Evolutionary conservation across 2,888 invertebrate species (phyloP), one percentile per base, ranked within the genome.

Genomic region (Drosophila pseudotakahashii): DNA sequence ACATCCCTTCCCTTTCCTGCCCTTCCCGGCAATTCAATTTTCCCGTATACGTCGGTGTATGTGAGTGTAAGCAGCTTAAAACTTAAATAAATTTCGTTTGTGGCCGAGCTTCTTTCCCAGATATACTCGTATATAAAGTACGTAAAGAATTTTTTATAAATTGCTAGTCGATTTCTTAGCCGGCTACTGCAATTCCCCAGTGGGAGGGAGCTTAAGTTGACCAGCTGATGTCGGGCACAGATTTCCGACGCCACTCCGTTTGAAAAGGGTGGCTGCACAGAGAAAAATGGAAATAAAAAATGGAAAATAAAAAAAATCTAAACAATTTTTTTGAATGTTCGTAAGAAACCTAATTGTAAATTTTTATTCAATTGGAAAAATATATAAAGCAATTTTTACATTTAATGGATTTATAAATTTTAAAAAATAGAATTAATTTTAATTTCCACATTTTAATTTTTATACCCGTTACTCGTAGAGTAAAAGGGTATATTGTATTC

Each of bases 21-120:
- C 14, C 51, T 66, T 30, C 36, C 23, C 36, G 66, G 72, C 85
- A 81, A 79, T 81, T 81, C 78, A 84, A 84, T 82, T 82, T 81
- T 47, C 45, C 7, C 50, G 68, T 26, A 10, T 37, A 7, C n/a
- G 37, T 5, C 2, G 19, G 11, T 26, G 47, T 36, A 32, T 50
- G 50, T 45, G 48, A 11, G 60, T 57, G 48, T 78, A 84, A 84
- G 78, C 76, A 70, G 85, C 78, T 84, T 85, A 78, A 72, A 82
- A 78, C 70, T 74, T 81, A 71, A 72, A 81, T 79, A 78, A 73
- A 79, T 77, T 73, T 76, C 57, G 67, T 74, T 63, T 63, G 64
- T 23, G 26, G 16, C 64, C 45, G 30, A 47, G 32, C 48, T 62
- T 48, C 48, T 26, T 47, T 5, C 11, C 34, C 48, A 59, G 41